Base-by-base conservation (phyloP, 1,140 invertebrate species). In the Caenorhabditis tropicalis region DNA sequence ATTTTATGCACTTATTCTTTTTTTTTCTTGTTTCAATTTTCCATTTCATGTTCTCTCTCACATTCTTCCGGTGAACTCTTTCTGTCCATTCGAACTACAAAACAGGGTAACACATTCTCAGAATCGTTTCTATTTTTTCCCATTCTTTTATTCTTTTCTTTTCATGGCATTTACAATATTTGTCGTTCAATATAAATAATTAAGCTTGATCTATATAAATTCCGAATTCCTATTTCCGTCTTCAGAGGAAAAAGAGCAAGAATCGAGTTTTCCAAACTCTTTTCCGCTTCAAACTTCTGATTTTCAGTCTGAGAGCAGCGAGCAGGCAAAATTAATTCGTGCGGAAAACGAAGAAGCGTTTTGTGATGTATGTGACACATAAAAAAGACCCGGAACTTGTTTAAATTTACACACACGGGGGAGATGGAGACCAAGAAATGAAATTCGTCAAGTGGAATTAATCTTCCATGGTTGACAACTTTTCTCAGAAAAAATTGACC, bases 61-160 rank as follows among this genome's bases (percentile, higher is more conserved):
- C 36, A 39, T 29, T 81, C 46, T 51, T 53, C 53, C 48, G 48
- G 49, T 81, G 49, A 33, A 53, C 33, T 21, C 24, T 53, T 82
- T 58, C 81, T 33, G 10, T 46, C 60, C 31, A 82, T 53, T 29
- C 53, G 51, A 51, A 53, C 49, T n/a, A 74, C 33, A 74, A 74
- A 43, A 74, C 65, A 74, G 65, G 65, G 65, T 74, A 65, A 56
- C 7, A 21, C n/a, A 31, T 39, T 82, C 79, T 81, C 36, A 46
- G 70, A 43, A 12, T n/a, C 27, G 9, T 43, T 49, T 24, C n/a
- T 5, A 82, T 56, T 51, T 81, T 48, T 48, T 58, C 10, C 53
- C 9, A 33, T 12, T 65, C 36, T 33, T 65, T 36, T 15, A 0
- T 15, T 10, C 27, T 56, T n/a, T 19, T 6, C 5, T 19, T 19